Evolutionary conservation across 2,888 invertebrate genomes (phyloP).

Genomic region (Cerceris ruficornis): DNA sequence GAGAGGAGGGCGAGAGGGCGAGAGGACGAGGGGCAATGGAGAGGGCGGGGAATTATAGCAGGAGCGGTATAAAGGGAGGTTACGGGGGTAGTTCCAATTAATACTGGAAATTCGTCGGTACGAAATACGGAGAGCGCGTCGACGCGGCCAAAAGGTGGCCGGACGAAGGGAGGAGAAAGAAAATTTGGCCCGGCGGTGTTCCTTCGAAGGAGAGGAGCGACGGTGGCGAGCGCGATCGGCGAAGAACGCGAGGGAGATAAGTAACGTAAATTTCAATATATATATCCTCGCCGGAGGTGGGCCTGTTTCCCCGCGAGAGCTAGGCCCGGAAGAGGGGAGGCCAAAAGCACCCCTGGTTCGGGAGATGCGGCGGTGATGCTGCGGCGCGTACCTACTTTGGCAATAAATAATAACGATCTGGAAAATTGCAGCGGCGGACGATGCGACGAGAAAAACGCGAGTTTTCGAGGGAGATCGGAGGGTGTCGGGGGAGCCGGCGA

Average conservation of each 20-base stretch:
- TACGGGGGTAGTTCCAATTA: slow-evolving; percentile 44
- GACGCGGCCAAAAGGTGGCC: background rate
- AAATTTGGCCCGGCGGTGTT: no score
- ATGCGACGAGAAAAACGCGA: slow-evolving; percentile 16
- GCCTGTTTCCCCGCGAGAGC: slow-evolving; percentile 18
- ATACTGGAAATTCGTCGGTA: slow-evolving; percentile 42
- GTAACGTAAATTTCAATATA: no score
- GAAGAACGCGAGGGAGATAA: no score
- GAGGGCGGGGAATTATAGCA: background rate
- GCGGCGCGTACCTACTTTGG: slow-evolving; percentile 12
- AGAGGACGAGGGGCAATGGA: background rate
- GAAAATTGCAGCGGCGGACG: slow-evolving; percentile 35
- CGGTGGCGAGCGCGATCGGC: no score
- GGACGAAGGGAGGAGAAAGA: no score
- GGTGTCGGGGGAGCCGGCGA: background rate
- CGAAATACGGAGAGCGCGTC: slow-evolving; percentile 39
- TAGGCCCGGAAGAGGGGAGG: background rate
- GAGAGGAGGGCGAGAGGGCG: slow-evolving; percentile 6
- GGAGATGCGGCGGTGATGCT: background rate
- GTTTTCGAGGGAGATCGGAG: background rate
- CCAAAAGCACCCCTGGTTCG: background rate
- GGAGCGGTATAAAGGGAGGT: slow-evolving; percentile 10
- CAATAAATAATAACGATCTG: slow-evolving; percentile 55
- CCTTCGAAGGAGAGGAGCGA: no score
- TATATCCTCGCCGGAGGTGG: no score